Conservation (phyloP, 2,113 vertebrate genomes). For the Oenanthe melanoleuca region DNA sequence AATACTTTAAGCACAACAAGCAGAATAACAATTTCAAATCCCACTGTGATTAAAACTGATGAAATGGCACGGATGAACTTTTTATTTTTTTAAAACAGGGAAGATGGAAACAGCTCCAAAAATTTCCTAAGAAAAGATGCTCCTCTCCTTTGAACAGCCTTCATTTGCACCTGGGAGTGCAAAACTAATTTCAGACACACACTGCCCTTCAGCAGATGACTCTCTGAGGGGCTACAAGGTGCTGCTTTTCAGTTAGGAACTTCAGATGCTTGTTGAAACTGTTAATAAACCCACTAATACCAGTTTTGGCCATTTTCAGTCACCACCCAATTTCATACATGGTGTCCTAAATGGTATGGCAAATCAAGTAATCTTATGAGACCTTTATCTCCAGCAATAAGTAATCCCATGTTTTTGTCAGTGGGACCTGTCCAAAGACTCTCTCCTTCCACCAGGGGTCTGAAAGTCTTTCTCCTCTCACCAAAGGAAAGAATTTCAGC, state of each 20-base stretch:
- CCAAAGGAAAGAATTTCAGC: background rate
- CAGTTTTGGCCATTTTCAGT: background rate
- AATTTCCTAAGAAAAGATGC: background rate
- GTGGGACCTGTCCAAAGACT: background rate
- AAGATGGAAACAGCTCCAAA: background rate
- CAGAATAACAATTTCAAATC: background rate
- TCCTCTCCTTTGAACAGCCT: background rate
- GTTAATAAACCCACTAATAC: background rate
- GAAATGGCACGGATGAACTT: background rate
- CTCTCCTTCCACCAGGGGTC: background rate
- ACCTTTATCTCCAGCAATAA: background rate
- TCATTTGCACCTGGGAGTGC: background rate
- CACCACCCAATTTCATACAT: background rate
- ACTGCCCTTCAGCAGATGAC: background rate
- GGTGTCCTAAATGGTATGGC: fast-evolving
- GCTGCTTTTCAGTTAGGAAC: background rate
- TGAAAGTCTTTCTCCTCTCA: background rate
- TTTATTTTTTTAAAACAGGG: background rate
- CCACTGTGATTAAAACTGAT: background rate
- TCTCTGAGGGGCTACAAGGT: background rate
- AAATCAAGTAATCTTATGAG: background rate
- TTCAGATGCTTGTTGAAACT: background rate
- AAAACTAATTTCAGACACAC: background rate
- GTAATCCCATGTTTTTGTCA: background rate
- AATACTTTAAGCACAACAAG: background rate